phyloP scores from a whole-genome alignment of 2,888 invertebrate genomes.

The Neocrepidodera transversa region DNA sequence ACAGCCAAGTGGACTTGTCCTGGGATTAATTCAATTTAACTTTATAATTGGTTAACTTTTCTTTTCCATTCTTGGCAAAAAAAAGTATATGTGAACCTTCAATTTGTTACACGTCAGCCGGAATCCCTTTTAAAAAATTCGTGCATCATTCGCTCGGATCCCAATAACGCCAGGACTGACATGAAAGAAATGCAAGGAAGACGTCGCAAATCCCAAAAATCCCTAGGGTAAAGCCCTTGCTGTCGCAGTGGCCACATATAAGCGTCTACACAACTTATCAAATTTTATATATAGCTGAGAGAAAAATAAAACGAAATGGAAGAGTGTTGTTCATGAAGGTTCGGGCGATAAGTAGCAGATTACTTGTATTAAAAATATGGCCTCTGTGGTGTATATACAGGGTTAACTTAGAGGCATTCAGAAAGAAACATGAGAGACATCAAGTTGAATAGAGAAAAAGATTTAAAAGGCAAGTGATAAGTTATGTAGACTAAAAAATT shows the following conservation, averaged over 20 bases:
- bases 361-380: slow-evolving; percentile 14
- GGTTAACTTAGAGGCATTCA: too few species aligned
- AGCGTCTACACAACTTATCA: slow-evolving; percentile 52
- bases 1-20: too few species aligned
- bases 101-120: slow-evolving; percentile 23
- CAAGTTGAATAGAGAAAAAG: too few species aligned
- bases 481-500: too few species aligned
- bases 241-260: slow-evolving; percentile 50
- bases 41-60: too few species aligned
- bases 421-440: too few species aligned
- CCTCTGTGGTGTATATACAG: too few species aligned
- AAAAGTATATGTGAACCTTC: slow-evolving; percentile 2
- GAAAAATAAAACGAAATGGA: slow-evolving; percentile 10
- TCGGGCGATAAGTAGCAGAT: slow-evolving; percentile 1
- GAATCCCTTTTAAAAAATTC: slow-evolving; percentile 18
- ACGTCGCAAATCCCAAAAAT: slow-evolving; percentile 52
- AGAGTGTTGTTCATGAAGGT: slow-evolving; percentile 27
- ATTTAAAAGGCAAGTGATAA: too few species aligned
- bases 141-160: slow-evolving; percentile 23
- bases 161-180: slow-evolving; percentile 23
- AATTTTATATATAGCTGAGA: slow-evolving; percentile 32
- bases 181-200: slow-evolving; percentile 48
- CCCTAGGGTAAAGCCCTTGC: slow-evolving; percentile 47
- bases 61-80: too few species aligned
- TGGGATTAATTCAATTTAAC: too few species aligned